A percentile compares a stretch with the other conserved stretches of the same genome.
These are phyloP conservation scores for Zonitis immaculata DNA, from an alignment of 2,888 invertebrate species.

Conservation along the genomic window DNA sequence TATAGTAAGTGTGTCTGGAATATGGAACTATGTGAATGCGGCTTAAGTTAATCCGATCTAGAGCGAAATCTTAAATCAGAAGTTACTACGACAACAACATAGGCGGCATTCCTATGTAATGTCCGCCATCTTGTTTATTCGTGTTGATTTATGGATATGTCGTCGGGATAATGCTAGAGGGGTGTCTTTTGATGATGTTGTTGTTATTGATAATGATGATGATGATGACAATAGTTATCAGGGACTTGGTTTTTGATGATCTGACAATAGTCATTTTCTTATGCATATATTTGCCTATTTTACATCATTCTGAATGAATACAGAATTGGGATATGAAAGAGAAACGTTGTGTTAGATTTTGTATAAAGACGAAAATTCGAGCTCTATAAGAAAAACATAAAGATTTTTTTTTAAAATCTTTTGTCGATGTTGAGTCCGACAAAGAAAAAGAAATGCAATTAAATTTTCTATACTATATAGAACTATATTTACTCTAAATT, in stretches of 20 bases:
- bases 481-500: background rate
- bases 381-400: too few relatives aligned
- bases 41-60: slow-evolving; percentile 43
- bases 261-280: slow-evolving; percentile 22
- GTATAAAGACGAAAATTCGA: too few relatives aligned
- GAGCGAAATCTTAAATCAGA: slow-evolving; percentile 45
- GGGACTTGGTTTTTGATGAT: background rate
- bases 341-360: background rate
- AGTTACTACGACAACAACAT: slow-evolving; percentile 38
- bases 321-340: background rate
- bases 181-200: background rate
- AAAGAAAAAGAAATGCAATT: background rate
- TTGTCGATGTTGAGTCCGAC: too few relatives aligned
- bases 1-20: slow-evolving; percentile 24
- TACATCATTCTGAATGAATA: slow-evolving; percentile 2
- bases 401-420: too few relatives aligned
- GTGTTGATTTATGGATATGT: slow-evolving; percentile 37
- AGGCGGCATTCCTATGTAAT: slow-evolving; percentile 38
- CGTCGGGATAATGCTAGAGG: background rate
- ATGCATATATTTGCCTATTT: slow-evolving; percentile 19
- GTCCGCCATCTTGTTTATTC: slow-evolving; percentile 44
- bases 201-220: background rate
- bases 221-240: background rate
- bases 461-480: background rate
- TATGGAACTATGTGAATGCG: slow-evolving; percentile 35